phyloP scores from a whole-genome alignment of 2,113 vertebrate species.

The Arothron firmamentum region DNA sequence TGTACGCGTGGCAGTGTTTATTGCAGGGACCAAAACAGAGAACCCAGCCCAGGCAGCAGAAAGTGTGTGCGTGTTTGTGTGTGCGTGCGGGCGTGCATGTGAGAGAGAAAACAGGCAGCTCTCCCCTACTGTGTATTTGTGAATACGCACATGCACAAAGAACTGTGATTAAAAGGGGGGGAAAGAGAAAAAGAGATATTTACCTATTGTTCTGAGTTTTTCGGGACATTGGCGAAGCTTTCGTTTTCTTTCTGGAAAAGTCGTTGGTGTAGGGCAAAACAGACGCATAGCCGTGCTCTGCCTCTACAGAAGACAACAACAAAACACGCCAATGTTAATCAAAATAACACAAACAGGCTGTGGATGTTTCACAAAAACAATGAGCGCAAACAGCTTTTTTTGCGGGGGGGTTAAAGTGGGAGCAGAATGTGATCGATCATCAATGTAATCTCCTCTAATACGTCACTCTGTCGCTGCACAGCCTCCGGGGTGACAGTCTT shows the following conservation, averaged over 20 bases:
- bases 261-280: conserved; percentile 92
- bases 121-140: background rate
- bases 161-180: background rate
- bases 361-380: too few species aligned
- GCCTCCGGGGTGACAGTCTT: background rate
- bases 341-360: conserved; percentile 1
- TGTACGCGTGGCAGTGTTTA: conserved; percentile 96
- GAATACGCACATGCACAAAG: background rate
- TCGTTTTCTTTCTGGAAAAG: conserved; percentile 93
- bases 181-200: conserved; percentile 38
- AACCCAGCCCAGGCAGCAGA: conserved; percentile 77
- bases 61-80: conserved; percentile 33
- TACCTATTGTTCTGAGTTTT: conserved; percentile 95
- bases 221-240: conserved; percentile 86
- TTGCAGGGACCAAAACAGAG: conserved; percentile 80
- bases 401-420: background rate
- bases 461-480: background rate
- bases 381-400: too few species aligned
- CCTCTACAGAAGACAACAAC: conserved; percentile 82
- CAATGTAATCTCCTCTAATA: conserved; percentile 5
- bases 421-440: conserved; percentile 19
- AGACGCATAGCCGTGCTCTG: conserved; percentile 97
- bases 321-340: conserved; percentile 24
- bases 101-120: conserved; percentile 56
- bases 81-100: background rate